Base-by-base conservation (phyloP, 1,140 invertebrate species). In the Trialeurodes vaporariorum region DNA sequence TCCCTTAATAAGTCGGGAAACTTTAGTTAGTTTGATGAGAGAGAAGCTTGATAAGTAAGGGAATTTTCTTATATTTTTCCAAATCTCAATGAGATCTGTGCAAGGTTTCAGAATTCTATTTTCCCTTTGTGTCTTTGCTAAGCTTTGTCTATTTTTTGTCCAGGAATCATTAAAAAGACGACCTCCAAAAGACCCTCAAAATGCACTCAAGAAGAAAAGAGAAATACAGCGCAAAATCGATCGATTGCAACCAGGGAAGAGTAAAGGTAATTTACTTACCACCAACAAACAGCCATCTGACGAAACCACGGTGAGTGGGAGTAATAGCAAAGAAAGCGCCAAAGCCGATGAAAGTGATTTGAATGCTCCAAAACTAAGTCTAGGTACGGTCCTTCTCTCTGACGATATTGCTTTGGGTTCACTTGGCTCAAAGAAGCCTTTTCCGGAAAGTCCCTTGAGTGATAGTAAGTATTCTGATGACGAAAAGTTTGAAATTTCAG, bases 151-250 rank as follows among this genome's bases (percentile, higher is more conserved):
- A 40, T 61, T 27, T 65, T 70, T 70, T 61, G 64, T 72, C 9
- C 34, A 74, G 73, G 73, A 74, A 25, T 59, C 69, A 21, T 67
- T 70, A 13, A 67, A 73, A 68, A 67, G 71, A 22, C 66, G 69
- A 25, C 68, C 71, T 24, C 69, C 70, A 13, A 73, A 72, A 69
- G 71, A 73, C 25, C 25, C 58, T 34, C 72, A 73, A 58, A 65
- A 68, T 24, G 64, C 68, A 11, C 40, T 72, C 34, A 72, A 75
- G 70, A 83, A 85, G 75, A 83, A 86, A 75, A 82, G 86, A 72
- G 89, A 91, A 78, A 81, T 90, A 64, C 88, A 91, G 76, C 80
- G 89, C 69, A 92, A 89, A 1, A 92, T 91, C 67, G 89, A 92
- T 68, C 79, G 90, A 60, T 76, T 92, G 25, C 90, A 92, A 72